Conservation (phyloP, 2,888 invertebrate species). For the Hypsopygia costalis region DNA sequence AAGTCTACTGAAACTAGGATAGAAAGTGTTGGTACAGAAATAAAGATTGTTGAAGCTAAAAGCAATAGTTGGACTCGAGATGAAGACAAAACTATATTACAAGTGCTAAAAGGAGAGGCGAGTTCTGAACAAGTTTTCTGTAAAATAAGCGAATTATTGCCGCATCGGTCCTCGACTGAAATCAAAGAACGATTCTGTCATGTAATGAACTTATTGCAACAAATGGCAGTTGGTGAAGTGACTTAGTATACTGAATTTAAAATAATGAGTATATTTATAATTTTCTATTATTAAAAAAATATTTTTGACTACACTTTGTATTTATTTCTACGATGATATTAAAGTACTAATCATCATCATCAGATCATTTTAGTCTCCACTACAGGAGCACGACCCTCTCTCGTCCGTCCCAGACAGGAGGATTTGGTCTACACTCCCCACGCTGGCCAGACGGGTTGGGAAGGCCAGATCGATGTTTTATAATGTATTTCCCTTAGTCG, state of each 20-base stretch:
- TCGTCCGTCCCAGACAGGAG: too few species aligned
- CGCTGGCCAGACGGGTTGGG: too few species aligned
- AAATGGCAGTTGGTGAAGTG: slow-evolving; percentile 77
- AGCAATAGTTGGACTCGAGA: slow-evolving; percentile 86
- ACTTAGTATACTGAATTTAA: slow-evolving; percentile 44
- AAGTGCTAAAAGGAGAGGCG: slow-evolving; percentile 86
- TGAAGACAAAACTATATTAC: slow-evolving; percentile 90
- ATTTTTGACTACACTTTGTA: slow-evolving; percentile 23
- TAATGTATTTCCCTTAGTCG: too few species aligned
- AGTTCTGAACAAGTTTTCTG: slow-evolving; percentile 83
- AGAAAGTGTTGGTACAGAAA: slow-evolving; percentile 16
- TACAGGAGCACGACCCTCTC: too few species aligned
- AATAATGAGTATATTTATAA: slow-evolving; percentile 55
- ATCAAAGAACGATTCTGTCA: slow-evolving; percentile 82
- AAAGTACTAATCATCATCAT: too few species aligned
- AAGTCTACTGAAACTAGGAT: slow-evolving; percentile 15
- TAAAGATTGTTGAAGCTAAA: slow-evolving; percentile 34
- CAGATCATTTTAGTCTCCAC: too few species aligned
- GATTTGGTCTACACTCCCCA: too few species aligned
- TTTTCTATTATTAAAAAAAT: slow-evolving; percentile 55
- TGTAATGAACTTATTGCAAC: slow-evolving; percentile 82
- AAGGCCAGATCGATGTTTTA: too few species aligned
- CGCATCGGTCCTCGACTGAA: slow-evolving; percentile 76
- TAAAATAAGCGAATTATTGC: slow-evolving; percentile 75
- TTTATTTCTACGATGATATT: too few species aligned